Percentiles rank a stretch among this genome's conserved stretches.
These are phyloP conservation scores for Oreohelix idahoensis DNA, from an alignment of 1,140 invertebrate genomes.

Conservation along the genomic window DNA sequence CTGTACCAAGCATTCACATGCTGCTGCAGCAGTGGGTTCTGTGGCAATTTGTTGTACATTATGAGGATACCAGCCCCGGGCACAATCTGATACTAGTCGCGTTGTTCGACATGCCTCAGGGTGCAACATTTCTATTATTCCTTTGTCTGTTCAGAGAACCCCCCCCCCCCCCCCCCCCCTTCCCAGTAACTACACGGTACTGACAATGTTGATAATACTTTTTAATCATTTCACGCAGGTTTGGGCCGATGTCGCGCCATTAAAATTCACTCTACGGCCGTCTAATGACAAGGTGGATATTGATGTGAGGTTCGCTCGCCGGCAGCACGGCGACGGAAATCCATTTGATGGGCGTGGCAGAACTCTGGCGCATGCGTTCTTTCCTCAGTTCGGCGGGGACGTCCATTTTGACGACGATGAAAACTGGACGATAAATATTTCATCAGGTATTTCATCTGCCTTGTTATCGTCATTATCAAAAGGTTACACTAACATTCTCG, in stretches of 20 bases:
- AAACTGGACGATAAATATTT: conserved; percentile 65
- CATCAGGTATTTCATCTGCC: conserved; percentile 47
- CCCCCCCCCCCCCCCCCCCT: too few species aligned
- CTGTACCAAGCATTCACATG: too few species aligned
- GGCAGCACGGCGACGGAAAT: conserved; percentile 66
- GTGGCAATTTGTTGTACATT: too few species aligned
- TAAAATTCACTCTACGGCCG: conserved; percentile 53
- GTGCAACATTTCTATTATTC: too few species aligned
- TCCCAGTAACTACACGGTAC: too few species aligned
- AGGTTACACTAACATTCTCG: too few species aligned
- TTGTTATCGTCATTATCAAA: neutral
- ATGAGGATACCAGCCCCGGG: too few species aligned
- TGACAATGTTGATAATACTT: too few species aligned
- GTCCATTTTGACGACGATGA: conserved; percentile 74
- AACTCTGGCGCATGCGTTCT: conserved; percentile 72
- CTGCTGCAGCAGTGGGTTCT: too few species aligned
- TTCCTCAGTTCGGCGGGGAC: conserved; percentile 84
- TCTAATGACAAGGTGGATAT: conserved; percentile 59
- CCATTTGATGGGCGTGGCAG: conserved; percentile 71
- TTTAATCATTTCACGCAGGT: conserved; percentile 45
- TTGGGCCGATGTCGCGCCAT: conserved; percentile 65
- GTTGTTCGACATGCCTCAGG: too few species aligned
- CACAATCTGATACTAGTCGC: too few species aligned
- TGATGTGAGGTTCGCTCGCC: conserved; percentile 62
- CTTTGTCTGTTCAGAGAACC: too few species aligned